Conservation (phyloP, 2,113 vertebrate genomes). For the Microcebus griseorufus region DNA sequence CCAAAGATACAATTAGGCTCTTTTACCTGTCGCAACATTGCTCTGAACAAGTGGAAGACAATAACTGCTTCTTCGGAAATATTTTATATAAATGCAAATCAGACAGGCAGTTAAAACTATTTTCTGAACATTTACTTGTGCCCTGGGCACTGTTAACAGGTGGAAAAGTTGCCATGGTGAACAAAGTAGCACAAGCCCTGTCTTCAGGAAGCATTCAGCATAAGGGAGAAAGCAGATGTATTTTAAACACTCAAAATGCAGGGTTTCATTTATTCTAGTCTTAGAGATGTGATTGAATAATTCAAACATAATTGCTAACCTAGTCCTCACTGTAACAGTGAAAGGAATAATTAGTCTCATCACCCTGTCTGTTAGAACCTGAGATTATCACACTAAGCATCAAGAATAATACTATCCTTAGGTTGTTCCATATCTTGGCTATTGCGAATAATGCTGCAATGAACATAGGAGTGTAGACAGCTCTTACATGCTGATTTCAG, state of each 20-base stretch:
- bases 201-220: not conserved
- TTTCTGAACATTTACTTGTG: not conserved
- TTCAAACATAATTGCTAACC: not conserved
- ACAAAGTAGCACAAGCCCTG: fast-evolving
- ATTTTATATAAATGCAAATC: not conserved
- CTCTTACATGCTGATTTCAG: not conserved
- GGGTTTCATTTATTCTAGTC: not conserved
- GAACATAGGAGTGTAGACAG: not conserved
- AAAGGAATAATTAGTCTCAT: not conserved
- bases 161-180: fast-evolving
- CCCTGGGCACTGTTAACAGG: not conserved
- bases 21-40: not conserved
- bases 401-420: not conserved
- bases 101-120: not conserved
- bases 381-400: not conserved
- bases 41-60: not conserved
- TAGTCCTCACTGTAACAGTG: not conserved
- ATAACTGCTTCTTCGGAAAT: not conserved
- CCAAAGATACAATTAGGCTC: not conserved
- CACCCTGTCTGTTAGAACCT: not conserved
- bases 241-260: not conserved
- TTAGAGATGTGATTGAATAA: not conserved
- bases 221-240: not conserved
- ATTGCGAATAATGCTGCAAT: not conserved
- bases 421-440: not conserved